Base-by-base conservation (phyloP, 92 coral and sea anemone genomes). In the Actinostola sp. region DNA sequence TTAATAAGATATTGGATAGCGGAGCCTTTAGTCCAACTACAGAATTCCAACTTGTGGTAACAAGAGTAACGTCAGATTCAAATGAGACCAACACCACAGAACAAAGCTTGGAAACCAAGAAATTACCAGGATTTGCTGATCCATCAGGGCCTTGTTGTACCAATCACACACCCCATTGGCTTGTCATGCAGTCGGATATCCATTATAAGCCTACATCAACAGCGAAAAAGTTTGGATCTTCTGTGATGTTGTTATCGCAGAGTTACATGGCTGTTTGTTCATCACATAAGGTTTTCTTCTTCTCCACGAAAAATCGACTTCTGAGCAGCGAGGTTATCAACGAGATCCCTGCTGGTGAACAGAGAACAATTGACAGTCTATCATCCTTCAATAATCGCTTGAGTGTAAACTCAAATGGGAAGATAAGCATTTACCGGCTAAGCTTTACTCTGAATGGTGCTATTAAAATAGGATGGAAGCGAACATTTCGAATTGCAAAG, bases 91-190 rank as follows among this genome's bases (percentile, higher is more conserved):
- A 90, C 81, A 87, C 91, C 39, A 87, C 89, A 14, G 91, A 71
- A 30, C 70, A 89, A 11, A 75, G 80, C 35, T 75, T 85, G 50
- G 74, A 70, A 65, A 80, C 84, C 80, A 70, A 76, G 67, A 42
- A 48, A 6, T 63, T 90, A 5, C 92, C 92, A 3, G 96, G 96
- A 12, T 82, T 90, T 67, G 84, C 81, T 13, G 42, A 70, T 56
- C 96, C 96, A 10, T 86, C 84, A 3, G 96, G 96, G 28, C 92
- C 96, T 2, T 90, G 98, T 58, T 94, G 98, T 64, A 67, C 81
- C 10, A 70, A 79, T 41, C 67, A 54, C 48, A 84, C 89, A 2
- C 62, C 72, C 32, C 81, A 74, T 57, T 75, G 78, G 3, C 67
- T 51, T 5, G 28, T 73, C 29, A 80, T 62, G 13, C 69, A 70